Conservation (phyloP, 2,888 invertebrate species). For the Scelioninae gen. 1 region DNA sequence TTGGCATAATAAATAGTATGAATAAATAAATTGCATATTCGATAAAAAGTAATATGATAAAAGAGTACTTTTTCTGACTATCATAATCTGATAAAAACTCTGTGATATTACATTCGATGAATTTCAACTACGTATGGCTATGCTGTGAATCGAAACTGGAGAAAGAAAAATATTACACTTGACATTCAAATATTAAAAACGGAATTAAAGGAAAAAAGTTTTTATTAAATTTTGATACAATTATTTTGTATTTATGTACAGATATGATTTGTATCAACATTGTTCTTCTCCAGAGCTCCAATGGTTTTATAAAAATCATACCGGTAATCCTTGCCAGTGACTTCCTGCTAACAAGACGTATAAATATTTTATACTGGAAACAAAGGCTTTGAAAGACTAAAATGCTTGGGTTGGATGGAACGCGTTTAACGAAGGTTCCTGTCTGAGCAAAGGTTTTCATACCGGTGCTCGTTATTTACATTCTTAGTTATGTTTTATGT, state of each 20-base stretch:
- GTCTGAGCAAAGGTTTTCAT: constrained; percentile 8
- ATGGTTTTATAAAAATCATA: constrained; percentile 10
- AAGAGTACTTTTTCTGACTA: too few relatives aligned
- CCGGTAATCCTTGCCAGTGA: constrained; percentile 8
- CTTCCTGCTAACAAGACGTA: constrained; percentile 14
- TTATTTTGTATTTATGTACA: not conserved
- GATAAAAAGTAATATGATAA: too few relatives aligned
- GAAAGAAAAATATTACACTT: too few relatives aligned
- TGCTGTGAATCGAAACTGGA: too few relatives aligned
- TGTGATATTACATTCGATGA: too few relatives aligned
- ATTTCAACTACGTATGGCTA: too few relatives aligned
- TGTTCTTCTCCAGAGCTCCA: not conserved
- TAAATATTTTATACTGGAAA: constrained; percentile 31
- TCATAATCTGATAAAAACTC: too few relatives aligned
- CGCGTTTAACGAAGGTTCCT: constrained; percentile 24
- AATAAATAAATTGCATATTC: too few relatives aligned
- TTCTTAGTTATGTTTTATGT: not conserved
- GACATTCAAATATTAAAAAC: too few relatives aligned
- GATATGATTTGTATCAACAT: not conserved
- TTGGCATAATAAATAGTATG: too few relatives aligned
- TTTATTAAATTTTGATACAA: not conserved
- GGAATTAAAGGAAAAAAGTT: not conserved
- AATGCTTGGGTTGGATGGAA: constrained; percentile 34
- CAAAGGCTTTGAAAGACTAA: constrained; percentile 28
- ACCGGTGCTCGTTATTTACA: constrained; percentile 14